Conservation (phyloP, 2,113 vertebrate genomes). For the Chlorodrepanis virens region DNA sequence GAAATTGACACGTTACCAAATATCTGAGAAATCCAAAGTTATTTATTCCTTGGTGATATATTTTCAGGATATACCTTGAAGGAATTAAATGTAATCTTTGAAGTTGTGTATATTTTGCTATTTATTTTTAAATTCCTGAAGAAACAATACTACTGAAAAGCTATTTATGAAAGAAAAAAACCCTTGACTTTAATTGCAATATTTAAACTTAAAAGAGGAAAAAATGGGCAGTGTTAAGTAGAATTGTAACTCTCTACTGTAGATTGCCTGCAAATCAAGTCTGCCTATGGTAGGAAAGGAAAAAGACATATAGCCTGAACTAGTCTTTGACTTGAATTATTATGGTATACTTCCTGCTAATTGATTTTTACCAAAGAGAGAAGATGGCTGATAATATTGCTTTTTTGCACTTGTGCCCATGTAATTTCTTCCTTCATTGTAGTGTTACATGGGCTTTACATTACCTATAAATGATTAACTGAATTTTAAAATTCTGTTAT, state of each 20-base stretch:
- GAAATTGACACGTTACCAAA: constrained; percentile 46
- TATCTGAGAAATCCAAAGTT: constrained; percentile 48
- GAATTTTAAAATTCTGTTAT: constrained; percentile 6
- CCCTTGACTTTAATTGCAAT: constrained; percentile 3
- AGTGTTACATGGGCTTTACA: constrained; percentile 19
- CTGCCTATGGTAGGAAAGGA: background rate
- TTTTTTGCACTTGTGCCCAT: constrained; percentile 51
- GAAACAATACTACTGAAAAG: constrained; percentile 31
- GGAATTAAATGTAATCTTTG: constrained; percentile 13
- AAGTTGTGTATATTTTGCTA: constrained; percentile 61
- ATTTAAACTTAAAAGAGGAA: constrained; percentile 32
- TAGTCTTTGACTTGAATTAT: constrained; percentile 38
- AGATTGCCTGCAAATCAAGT: background rate
- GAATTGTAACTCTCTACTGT: background rate
- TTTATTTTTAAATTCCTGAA: constrained; percentile 57
- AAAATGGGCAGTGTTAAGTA: background rate
- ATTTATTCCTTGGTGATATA: constrained; percentile 44
- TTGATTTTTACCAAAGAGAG: constrained; percentile 55
- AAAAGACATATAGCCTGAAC: background rate
- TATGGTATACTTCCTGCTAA: background rate
- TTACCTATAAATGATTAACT: background rate
- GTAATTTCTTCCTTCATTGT: constrained; percentile 17
- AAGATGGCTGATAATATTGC: constrained; percentile 9
- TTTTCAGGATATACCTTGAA: constrained; percentile 18
- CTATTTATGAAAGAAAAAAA: constrained; percentile 43